Evolutionary conservation across 2,888 invertebrate species (phyloP).

Genomic region (Amblyteles armatorius): DNA sequence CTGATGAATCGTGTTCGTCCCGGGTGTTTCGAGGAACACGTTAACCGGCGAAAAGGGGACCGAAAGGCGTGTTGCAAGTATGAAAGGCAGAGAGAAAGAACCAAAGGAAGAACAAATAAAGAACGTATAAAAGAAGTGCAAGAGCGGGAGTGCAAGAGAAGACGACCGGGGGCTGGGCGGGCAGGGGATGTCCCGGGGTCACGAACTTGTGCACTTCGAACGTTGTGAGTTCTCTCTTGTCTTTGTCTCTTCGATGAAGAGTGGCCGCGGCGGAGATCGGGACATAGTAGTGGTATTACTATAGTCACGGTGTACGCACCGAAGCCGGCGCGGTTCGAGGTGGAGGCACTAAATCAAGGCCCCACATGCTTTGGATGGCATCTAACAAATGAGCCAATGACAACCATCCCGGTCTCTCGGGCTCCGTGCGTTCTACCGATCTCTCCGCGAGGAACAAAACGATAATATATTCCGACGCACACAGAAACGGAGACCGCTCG

Average conservation of each 20-base stretch:
- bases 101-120: conserved; percentile 64
- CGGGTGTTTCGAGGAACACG: conserved; percentile 74
- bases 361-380: conserved; percentile 85
- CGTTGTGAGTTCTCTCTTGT: conserved; percentile 73
- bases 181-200: conserved; percentile 69
- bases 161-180: conserved; percentile 14
- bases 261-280: conserved; percentile 76
- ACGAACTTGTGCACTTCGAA: conserved; percentile 77
- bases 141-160: conserved; percentile 35
- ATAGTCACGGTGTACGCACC: conserved; percentile 51
- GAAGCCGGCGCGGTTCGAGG: conserved; percentile 75
- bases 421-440: conserved; percentile 69
- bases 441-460: conserved; percentile 82
- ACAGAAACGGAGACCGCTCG: conserved; percentile 50
- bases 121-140: conserved; percentile 34
- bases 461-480: conserved; percentile 83
- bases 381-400: conserved; percentile 85
- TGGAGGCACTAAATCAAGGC: conserved; percentile 84
- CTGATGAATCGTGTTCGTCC: conserved; percentile 76
- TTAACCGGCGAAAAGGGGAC: conserved; percentile 66
- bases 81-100: conserved; percentile 47
- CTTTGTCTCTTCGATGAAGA: conserved; percentile 82
- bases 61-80: conserved; percentile 46
- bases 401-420: conserved; percentile 81
- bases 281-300: conserved; percentile 68